phyloP scores from a whole-genome alignment of 2,797 vertebrate species.

The Leptodactylus fallax region DNA sequence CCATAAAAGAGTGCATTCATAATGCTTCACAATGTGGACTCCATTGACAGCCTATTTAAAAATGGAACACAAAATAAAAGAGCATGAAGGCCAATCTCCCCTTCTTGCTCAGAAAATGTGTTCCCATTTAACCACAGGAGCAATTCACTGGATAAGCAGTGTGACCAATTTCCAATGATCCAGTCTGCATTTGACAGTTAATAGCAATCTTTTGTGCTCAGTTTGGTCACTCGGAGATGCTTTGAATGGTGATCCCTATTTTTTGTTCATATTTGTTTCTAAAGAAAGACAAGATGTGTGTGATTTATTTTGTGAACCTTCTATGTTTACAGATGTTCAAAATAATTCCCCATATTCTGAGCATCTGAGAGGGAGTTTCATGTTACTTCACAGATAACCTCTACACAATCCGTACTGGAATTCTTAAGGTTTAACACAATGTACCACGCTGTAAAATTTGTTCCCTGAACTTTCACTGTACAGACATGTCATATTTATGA shows the following conservation, averaged over 20 bases:
- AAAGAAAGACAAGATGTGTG: not conserved
- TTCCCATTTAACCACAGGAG: constrained; percentile 75
- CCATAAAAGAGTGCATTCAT: constrained; percentile 83
- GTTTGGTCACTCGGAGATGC: constrained; percentile 69
- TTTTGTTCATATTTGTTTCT: constrained; percentile 25
- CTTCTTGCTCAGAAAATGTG: constrained; percentile 81
- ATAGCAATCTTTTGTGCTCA: constrained; percentile 78
- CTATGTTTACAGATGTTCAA: not conserved
- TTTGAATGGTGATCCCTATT: constrained; percentile 58
- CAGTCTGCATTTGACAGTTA: constrained; percentile 79
- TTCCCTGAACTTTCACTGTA: not conserved
- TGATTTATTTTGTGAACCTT: not conserved
- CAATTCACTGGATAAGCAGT: constrained; percentile 79
- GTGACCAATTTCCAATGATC: constrained; percentile 80
- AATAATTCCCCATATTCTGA: not conserved
- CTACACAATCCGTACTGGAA: not conserved
- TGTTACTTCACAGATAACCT: not conserved
- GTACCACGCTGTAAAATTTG: not conserved
- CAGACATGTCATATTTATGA: too few relatives aligned
- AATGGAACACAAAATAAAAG: constrained; percentile 79
- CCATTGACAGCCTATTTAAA: constrained; percentile 80
- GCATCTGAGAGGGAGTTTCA: not conserved
- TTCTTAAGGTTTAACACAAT: not conserved
- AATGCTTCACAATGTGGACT: constrained; percentile 83
- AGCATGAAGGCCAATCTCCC: constrained; percentile 83